Evolutionary conservation across 2,113 vertebrate species (phyloP), one percentile per base, ranked within the genome.

Genomic region (Syngnathoides biaculeatus): DNA sequence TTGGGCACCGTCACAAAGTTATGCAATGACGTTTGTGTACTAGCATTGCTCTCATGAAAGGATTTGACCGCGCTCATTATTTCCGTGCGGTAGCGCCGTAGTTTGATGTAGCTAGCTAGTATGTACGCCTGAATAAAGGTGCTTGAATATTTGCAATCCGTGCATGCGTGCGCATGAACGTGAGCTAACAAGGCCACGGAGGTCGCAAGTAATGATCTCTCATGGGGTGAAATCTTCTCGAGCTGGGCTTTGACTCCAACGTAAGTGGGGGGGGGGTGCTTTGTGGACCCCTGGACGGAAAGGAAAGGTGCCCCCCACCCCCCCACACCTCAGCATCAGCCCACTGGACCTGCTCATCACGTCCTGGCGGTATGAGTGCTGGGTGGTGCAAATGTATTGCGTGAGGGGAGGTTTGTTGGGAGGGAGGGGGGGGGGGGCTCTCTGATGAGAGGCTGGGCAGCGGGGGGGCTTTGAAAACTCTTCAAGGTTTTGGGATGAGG

Each of bases 391-490:
- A 19, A 47, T 7, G 45, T 47, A 12, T 12, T 55, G 52, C 22
- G 4, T 22, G 39, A 20, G 65, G 63, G 30, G 71, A 65, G 72
- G 79, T 69, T 35, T 26, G 66, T 69, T 71, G 65, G 45, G 63
- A 24, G 43, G 72, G 66, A 73, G 68, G 24, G 75, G 71, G 5
- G 24, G 71, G 86, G 84, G 48, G 70, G 71, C 59, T 65, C 30
- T 22, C 78, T 88, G 88, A 90, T 87, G 85, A 87, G 88, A 76
- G 43, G 76, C 71, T 26, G 26, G 83, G 65, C 85, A 71, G 79
- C 82, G 74, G 89, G 84, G 76, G 89, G 88, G 59, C 85, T 88
- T 84, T 87, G 85, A 88, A 89, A 83, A 84, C 67, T 77, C 79
- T 79, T 81, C 82, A 65, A 83, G 80, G 81, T 86, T 87, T 86